Percentiles rank a stretch among this genome's conserved stretches.
phyloP scores from a whole-genome alignment of 2,888 invertebrate species.

The Microctonus aethiopoides region DNA sequence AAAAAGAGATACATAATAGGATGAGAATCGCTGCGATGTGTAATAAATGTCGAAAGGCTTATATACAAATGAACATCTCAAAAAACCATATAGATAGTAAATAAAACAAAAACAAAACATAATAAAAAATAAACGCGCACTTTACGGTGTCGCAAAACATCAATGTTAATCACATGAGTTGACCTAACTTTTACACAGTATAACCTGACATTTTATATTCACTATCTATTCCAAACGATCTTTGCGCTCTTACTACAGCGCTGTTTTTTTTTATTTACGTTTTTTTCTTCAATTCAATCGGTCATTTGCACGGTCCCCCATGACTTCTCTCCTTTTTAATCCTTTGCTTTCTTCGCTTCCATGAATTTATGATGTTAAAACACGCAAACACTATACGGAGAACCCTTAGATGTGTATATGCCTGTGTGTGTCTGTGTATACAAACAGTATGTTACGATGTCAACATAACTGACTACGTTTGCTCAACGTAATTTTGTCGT shows the following conservation, averaged over 20 bases:
- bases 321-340: not conserved
- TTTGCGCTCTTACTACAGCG: not conserved
- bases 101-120: not conserved
- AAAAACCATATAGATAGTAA: not conserved
- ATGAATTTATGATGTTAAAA: conserved; percentile 6
- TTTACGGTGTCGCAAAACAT: not conserved
- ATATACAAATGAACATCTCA: too few species aligned
- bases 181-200: not conserved
- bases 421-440: too few species aligned
- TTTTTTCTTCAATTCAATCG: conserved; percentile 27
- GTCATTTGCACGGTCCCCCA: conserved; percentile 18
- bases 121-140: not conserved
- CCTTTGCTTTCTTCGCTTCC: not conserved
- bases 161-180: not conserved
- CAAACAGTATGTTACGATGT: too few species aligned
- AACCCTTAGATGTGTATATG: not conserved
- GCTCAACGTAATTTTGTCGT: not conserved
- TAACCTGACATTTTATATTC: not conserved
- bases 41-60: too few species aligned
- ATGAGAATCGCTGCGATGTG: too few species aligned
- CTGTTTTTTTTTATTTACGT: conserved; percentile 1
- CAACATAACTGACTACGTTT: not conserved
- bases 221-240: not conserved
- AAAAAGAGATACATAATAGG: too few species aligned
- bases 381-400: conserved; percentile 1